These are phyloP conservation scores for Sialia sialis DNA, from an alignment of 2,113 vertebrate species.

Conservation along the genomic window DNA sequence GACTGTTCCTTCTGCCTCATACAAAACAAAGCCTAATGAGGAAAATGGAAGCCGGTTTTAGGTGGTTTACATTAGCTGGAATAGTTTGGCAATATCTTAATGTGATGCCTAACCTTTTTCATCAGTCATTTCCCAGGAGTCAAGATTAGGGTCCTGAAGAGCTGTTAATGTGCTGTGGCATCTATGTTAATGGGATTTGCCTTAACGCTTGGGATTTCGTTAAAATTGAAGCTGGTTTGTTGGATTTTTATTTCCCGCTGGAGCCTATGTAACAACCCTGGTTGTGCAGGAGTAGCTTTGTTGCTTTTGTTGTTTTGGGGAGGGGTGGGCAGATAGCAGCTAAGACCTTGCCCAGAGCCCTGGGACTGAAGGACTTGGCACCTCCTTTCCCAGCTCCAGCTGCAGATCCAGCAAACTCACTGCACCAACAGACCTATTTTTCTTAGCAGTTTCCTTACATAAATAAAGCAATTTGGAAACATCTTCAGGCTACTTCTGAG, in stretches of 20 bases:
- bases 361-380: background rate
- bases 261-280: background rate
- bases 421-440: background rate
- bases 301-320: background rate
- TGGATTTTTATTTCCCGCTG: background rate
- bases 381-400: background rate
- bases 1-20: background rate
- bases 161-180: background rate
- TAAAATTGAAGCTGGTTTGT: background rate
- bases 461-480: background rate
- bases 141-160: background rate
- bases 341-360: background rate
- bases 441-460: background rate
- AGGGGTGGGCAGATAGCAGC: background rate
- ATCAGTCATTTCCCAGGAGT: background rate
- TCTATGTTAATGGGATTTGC: background rate
- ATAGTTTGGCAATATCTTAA: background rate
- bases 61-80: background rate
- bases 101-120: background rate
- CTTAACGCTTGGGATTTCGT: background rate
- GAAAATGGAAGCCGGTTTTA: background rate
- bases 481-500: conserved; percentile 3
- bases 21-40: background rate
- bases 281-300: background rate
- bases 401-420: background rate